phyloP scores from a whole-genome alignment of 23 tunicate genomes.

The Trididemnum clinides region DNA sequence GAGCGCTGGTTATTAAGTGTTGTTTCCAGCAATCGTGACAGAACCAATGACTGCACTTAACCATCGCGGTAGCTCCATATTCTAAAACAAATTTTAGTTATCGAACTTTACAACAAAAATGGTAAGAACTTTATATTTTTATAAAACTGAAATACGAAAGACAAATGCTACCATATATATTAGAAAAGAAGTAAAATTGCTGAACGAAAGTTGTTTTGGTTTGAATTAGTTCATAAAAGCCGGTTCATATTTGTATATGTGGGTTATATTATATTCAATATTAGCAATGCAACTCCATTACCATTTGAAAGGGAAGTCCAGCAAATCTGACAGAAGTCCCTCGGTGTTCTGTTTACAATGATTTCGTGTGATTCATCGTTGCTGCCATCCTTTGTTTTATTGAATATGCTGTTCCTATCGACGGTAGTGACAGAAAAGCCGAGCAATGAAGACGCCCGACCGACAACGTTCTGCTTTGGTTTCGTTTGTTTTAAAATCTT shows the following conservation, averaged over 20 bases:
- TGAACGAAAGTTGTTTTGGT: no score
- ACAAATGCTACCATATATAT: no score
- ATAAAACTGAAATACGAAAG: no score
- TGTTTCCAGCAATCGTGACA: conserved; percentile 47
- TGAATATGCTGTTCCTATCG: not conserved
- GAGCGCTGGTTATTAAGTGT: not conserved
- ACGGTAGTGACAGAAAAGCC: not conserved
- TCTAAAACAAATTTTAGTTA: not conserved
- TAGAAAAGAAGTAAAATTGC: no score
- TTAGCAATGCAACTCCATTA: conserved; percentile 6
- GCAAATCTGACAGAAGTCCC: conserved; percentile 47
- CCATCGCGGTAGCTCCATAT: conserved; percentile 4
- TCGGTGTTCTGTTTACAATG: not conserved
- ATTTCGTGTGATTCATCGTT: not conserved
- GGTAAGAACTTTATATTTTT: no score
- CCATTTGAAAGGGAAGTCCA: not conserved
- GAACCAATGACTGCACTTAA: conserved; percentile 52
- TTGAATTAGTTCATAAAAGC: no score
- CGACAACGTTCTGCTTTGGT: not conserved
- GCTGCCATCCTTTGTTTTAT: not conserved
- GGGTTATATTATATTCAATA: no score
- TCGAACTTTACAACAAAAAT: no score
- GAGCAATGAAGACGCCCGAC: not conserved
- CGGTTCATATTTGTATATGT: no score
- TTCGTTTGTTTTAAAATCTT: not conserved